Base-by-base conservation (phyloP, 2,797 vertebrate species). In the Euthynnus affinis region DNA sequence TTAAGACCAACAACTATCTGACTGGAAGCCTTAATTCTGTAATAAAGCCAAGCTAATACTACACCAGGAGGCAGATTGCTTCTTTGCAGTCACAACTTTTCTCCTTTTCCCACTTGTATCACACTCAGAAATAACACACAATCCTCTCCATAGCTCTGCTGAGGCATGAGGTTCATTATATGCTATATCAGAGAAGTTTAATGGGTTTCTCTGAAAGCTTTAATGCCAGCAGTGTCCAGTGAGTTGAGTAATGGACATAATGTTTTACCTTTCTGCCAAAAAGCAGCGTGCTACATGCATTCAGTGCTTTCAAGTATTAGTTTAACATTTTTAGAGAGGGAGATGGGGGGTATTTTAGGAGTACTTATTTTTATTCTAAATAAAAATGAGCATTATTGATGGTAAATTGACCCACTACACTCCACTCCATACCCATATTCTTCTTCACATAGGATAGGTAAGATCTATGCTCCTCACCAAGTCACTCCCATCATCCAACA, bases 11-110 rank as follows among this genome's bases (percentile, higher is more conserved):
- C 53, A 62, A 53, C 52, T 65, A 22, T 3, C 55, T 65, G 46
- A 68, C 37, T 63, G 34, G 18, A 57, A 62, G 23, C 27, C 3
- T 1, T 74, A 32, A 46, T 13, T 59, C 55, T 68, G 46, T 49
- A 72, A 77, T 75, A 46, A 63, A 88, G 48, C 29, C 40, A 56
- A 74, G 27, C 40, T 58, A 37, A 76, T 80, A 46, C 58, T 61
- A 48, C 67, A 37, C 55, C 68, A 76, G 57, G 9, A 75, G 74
- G 32, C 57, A 70, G 18, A 81, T 23, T 40, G 64, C 55, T 27
- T 69, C 49, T 74, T 32, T 76, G 46, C 32, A 17, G 15, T 59
- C 6, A 3, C 40, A 55, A 52, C 63, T 66, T 42, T 25, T 27
- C 40, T 66, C 18, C 27, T 42, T 48, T 42, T 74, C 68, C 34